Evolutionary conservation across 1,140 invertebrate genomes (phyloP).

Genomic region (Gonioctena quinquepunctata): DNA sequence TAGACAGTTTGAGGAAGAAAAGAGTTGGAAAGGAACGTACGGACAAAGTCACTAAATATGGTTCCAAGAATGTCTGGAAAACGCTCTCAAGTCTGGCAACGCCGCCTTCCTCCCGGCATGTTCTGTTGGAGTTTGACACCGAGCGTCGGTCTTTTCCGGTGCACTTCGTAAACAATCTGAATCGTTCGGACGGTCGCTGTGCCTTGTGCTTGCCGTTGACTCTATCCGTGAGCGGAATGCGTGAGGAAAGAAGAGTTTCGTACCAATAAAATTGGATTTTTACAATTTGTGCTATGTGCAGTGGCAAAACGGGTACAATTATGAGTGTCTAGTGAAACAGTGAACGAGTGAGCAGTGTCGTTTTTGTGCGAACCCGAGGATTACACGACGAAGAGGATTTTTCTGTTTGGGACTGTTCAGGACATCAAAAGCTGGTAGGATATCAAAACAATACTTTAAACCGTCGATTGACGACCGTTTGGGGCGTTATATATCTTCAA

Average conservation of each 20-base stretch:
- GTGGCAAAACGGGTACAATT: background rate
- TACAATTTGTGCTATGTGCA: background rate
- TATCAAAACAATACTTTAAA: background rate
- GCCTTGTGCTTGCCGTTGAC: constrained; percentile 21
- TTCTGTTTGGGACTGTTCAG: background rate
- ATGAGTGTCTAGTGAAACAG: constrained; percentile 7
- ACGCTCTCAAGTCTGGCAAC: background rate
- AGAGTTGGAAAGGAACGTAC: no score
- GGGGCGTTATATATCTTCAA: no score
- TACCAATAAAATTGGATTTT: constrained; percentile 11
- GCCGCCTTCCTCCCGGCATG: background rate
- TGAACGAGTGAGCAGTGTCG: constrained; percentile 13
- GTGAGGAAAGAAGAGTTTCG: constrained; percentile 18
- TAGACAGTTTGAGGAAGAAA: no score
- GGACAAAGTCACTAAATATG: background rate
- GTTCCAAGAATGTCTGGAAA: background rate
- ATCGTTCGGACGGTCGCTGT: constrained; percentile 11
- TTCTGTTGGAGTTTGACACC: background rate
- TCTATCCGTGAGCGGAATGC: constrained; percentile 16
- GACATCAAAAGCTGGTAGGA: constrained; percentile 3
- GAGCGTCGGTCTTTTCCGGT: background rate
- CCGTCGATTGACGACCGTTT: no score
- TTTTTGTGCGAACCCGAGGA: constrained; percentile 14
- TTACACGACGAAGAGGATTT: background rate
- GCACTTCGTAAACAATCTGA: constrained; percentile 7